Evolutionary conservation across 1,140 invertebrate genomes (phyloP), one percentile per base, ranked within the genome.

Genomic region (Trypoxylus dichotomus): DNA sequence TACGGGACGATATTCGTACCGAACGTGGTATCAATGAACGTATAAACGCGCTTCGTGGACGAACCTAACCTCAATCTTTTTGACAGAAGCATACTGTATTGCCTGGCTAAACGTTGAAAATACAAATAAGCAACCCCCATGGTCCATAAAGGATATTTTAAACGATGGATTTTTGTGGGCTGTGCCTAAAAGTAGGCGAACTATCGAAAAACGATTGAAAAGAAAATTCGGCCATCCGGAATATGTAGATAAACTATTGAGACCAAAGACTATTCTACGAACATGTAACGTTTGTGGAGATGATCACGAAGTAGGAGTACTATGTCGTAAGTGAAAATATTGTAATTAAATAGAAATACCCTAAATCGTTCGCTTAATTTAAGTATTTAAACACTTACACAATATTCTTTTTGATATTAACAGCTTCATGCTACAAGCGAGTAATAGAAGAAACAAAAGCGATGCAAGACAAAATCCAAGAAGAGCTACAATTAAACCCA

Each of bases 261-360:
- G 89, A 29, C 91, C 92, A 2, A 95, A 93, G 86, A 93, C 87
- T 7, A 92, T 95, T 86, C 86, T 98, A 58, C 86, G 92, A 78
- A 89, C 90, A 0, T 97, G 96, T 83, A 85, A 90, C 75, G 89
- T 89, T 68, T 97, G 96, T 88, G 96, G 96, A 24, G 91, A 96
- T 86, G 88, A 93, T 87, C 90, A 97, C 85, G 92, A 96, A 87
- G 86, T 89, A 68, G 90, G 91, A 29, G 87, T 90, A 72, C 86
- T 97, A 32, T 98, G 96, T 86, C 90, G 95, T 95, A 91, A 90
- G 88, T 63, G n/a, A n/a, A n/a, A n/a, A n/a, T n/a, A n/a, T n/a
- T n/a, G n/a, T n/a, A n/a, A n/a, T n/a, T n/a, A n/a, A n/a, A n/a
- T n/a, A n/a, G n/a, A n/a, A n/a, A n/a, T n/a, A n/a, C n/a, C n/a